Percentiles rank a stretch among this genome's conserved stretches.
These are phyloP conservation scores for Eonycteris spelaea DNA, from an alignment of 2,113 vertebrate genomes.

Conservation along the genomic window DNA sequence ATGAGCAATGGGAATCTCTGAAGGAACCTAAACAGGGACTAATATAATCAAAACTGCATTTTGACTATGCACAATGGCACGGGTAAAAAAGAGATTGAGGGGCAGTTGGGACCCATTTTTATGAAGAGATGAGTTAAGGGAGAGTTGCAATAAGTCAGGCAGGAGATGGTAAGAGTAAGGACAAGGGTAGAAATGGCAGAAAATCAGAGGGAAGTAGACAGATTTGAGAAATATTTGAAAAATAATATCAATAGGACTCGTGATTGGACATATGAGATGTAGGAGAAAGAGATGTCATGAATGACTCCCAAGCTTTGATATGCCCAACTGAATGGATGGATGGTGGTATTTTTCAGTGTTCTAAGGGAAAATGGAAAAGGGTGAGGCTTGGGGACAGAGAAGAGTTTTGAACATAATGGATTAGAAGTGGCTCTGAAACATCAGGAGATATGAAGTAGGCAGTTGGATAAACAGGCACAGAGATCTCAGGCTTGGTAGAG, in stretches of 20 bases:
- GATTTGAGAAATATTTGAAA: background rate
- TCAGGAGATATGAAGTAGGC: background rate
- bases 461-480: background rate
- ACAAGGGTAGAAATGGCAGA: background rate
- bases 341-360: background rate
- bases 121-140: background rate
- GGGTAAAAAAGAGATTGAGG: background rate
- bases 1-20: background rate
- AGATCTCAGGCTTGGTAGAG: background rate
- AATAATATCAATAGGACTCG: background rate
- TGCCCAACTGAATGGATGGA: background rate
- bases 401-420: background rate
- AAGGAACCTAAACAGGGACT: background rate
- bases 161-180: background rate
- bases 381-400: background rate
- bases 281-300: background rate
- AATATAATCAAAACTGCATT: background rate
- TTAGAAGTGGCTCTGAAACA: background rate
- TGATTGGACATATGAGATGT: background rate
- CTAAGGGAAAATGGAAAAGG: background rate
- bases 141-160: background rate
- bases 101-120: background rate
- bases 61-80: background rate
- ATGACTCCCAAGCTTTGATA: background rate
- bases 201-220: background rate